These are phyloP conservation scores for Bombus fervidus DNA, from an alignment of 1,140 invertebrate genomes.

Conservation along the genomic window DNA sequence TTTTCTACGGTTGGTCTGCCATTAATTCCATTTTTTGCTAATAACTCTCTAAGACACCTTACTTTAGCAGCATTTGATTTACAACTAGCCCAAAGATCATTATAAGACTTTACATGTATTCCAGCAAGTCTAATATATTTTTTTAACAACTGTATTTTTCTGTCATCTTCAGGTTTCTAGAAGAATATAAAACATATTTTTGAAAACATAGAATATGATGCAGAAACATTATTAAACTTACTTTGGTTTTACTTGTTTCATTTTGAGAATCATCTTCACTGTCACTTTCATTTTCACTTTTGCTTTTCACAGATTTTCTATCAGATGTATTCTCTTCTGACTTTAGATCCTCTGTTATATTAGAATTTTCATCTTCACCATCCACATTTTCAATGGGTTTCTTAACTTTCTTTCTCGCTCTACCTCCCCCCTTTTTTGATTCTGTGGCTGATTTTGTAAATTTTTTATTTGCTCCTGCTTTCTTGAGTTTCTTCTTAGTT, in stretches of 20 bases:
- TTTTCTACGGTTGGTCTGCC: slow-evolving; percentile 75
- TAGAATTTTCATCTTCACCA: slow-evolving; percentile 36
- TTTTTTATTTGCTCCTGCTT: slow-evolving; percentile 62
- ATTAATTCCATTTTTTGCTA: slow-evolving; percentile 73
- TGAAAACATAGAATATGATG: background rate
- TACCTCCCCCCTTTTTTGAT: slow-evolving; percentile 53
- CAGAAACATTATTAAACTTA: slow-evolving; percentile 25
- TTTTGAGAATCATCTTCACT: slow-evolving; percentile 44
- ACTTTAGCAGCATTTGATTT: slow-evolving; percentile 70
- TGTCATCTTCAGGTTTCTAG: slow-evolving; percentile 48
- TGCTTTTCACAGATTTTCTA: slow-evolving; percentile 27
- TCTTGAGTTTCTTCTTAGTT: slow-evolving; percentile 75
- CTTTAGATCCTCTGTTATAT: slow-evolving; percentile 14
- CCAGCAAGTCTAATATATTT: slow-evolving; percentile 73
- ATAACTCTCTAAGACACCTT: slow-evolving; percentile 65
- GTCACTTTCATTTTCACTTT: slow-evolving; percentile 54
- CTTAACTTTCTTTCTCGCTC: slow-evolving; percentile 27
- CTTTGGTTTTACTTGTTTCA: slow-evolving; percentile 52
- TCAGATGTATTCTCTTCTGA: slow-evolving; percentile 28
- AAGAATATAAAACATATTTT: slow-evolving; percentile 9
- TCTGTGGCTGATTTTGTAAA: slow-evolving; percentile 49
- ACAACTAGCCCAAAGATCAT: slow-evolving; percentile 71
- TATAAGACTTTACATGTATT: slow-evolving; percentile 71
- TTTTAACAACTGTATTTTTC: slow-evolving; percentile 70
- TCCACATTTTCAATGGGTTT: slow-evolving; percentile 40